These are phyloP conservation scores for Sisyra nigra DNA, from an alignment of 2,888 invertebrate genomes.

Conservation along the genomic window DNA sequence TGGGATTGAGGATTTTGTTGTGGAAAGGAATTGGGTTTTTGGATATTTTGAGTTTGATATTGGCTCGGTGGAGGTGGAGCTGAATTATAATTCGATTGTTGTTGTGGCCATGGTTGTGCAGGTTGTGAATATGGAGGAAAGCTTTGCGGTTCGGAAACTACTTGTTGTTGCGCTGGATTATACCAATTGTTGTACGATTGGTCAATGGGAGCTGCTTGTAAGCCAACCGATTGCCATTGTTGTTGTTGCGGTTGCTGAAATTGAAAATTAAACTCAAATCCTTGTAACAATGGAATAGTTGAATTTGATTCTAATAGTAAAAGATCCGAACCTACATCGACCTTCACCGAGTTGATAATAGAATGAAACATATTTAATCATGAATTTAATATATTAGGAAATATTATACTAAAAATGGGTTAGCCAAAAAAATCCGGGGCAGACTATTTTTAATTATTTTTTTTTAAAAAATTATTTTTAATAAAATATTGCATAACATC, in stretches of 20 bases:
- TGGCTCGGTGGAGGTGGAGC: slow-evolving; percentile 7
- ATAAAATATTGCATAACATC: too few species aligned
- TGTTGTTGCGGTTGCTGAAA: slow-evolving; percentile 24
- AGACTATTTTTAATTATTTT: too few species aligned
- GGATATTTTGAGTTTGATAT: not conserved
- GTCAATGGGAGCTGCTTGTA: slow-evolving; percentile 9
- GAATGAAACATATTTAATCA: too few species aligned
- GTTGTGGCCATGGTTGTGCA: slow-evolving; percentile 18
- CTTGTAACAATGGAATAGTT: not conserved
- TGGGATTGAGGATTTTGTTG: not conserved
- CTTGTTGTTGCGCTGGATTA: slow-evolving; percentile 18
- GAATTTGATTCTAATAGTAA: not conserved
- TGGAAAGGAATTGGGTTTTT: slow-evolving; percentile 2
- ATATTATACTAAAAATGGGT: too few species aligned
- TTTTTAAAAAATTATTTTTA: too few species aligned
- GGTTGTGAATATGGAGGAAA: slow-evolving; percentile 1
- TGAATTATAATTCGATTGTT: slow-evolving; percentile 13
- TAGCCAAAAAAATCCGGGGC: too few species aligned
- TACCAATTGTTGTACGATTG: slow-evolving; percentile 26
- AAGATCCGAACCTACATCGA: too few species aligned
- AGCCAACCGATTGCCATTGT: slow-evolving; percentile 24
- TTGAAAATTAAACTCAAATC: slow-evolving; percentile 1
- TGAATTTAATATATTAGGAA: too few species aligned
- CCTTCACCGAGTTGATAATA: too few species aligned
- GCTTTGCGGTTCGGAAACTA: slow-evolving; percentile 10